Evolutionary conservation across 2,113 vertebrate genomes (phyloP).

Genomic region (Sterna hirundo): DNA sequence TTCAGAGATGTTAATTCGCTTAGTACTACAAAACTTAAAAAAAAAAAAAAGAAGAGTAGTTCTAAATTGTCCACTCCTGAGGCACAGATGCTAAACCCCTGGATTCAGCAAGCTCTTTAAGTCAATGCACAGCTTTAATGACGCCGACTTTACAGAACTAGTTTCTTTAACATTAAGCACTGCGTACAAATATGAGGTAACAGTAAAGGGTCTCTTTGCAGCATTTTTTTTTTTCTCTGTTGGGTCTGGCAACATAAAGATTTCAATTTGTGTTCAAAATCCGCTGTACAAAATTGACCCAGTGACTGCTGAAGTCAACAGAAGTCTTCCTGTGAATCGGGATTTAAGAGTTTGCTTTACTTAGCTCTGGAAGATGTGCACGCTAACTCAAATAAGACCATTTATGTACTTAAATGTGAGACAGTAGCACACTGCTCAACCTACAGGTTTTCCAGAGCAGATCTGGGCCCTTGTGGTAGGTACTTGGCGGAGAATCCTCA

Average conservation of each 20-base stretch:
- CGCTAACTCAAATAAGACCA: neutral
- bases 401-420: neutral
- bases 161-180: neutral
- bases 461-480: neutral
- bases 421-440: neutral
- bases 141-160: neutral
- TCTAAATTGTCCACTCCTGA: neutral
- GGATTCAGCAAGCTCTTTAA: neutral
- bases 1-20: constrained; percentile 45
- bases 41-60: neutral
- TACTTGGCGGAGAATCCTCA: neutral
- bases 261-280: neutral
- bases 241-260: neutral
- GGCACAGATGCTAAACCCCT: neutral
- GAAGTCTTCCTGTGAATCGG: neutral
- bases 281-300: neutral
- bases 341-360: neutral
- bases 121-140: neutral
- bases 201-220: neutral
- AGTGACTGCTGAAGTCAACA: neutral
- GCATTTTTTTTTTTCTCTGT: neutral
- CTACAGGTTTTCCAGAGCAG: neutral
- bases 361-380: neutral
- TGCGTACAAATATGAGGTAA: neutral
- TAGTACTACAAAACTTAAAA: neutral